phyloP scores from a whole-genome alignment of 2,797 vertebrate genomes.

The Dermochelys coriacea region DNA sequence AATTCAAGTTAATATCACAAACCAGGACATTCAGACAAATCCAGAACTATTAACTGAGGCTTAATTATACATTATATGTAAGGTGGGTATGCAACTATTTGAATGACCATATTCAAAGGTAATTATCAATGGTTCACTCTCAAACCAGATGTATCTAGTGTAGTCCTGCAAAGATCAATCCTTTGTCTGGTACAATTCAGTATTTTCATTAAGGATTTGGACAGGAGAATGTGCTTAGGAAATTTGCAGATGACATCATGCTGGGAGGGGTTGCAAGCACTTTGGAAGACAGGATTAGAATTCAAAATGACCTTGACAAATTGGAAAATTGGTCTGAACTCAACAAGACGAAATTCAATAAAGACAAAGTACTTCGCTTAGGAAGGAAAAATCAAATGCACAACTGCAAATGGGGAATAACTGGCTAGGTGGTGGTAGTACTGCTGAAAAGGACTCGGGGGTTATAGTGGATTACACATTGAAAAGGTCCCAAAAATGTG shows the following conservation, averaged over 20 bases:
- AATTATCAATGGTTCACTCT: not conserved
- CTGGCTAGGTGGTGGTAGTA: not conserved
- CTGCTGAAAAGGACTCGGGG: not conserved
- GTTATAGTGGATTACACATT: too few species aligned
- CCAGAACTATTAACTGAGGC: not conserved
- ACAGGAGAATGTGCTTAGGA: not conserved
- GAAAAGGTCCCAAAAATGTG: too few species aligned
- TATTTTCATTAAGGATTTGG: not conserved
- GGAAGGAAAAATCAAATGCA: not conserved
- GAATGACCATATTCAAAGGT: not conserved
- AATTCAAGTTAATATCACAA: slow-evolving; percentile 53
- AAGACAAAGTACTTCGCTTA: not conserved
- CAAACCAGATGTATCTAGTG: not conserved
- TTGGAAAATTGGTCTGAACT: not conserved
- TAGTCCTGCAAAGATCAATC: not conserved
- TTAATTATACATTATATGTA: slow-evolving; percentile 4
- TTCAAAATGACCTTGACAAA: not conserved
- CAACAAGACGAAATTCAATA: not conserved
- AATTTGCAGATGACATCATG: not conserved
- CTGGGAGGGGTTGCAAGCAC: not conserved
- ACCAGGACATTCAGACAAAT: not conserved
- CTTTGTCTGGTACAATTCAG: not conserved
- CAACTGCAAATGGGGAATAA: not conserved
- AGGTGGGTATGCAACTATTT: not conserved
- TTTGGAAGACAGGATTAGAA: not conserved